phyloP scores from a whole-genome alignment of 2,888 invertebrate species.

The Drosophila emarginata region DNA sequence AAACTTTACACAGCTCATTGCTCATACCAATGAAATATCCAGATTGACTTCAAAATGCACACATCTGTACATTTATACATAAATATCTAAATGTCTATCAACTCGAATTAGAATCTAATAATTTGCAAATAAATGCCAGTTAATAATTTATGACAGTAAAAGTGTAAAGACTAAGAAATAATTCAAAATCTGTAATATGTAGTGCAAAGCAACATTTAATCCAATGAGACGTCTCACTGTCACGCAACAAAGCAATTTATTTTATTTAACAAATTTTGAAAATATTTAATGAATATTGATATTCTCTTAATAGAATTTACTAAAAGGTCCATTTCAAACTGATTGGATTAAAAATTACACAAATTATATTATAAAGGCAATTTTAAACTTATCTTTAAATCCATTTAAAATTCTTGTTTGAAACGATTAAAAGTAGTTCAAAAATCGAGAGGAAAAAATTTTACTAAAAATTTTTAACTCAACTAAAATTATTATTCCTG shows the following conservation, averaged over 20 bases:
- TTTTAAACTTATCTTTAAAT: no score
- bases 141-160: constrained; percentile 11
- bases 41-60: constrained; percentile 19
- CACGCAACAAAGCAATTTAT: background rate
- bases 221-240: background rate
- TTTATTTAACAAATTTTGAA: background rate
- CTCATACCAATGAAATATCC: constrained; percentile 53
- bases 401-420: no score
- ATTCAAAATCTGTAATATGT: background rate
- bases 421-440: no score
- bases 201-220: background rate
- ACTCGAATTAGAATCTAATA: background rate
- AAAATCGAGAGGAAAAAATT: no score
- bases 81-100: constrained; percentile 54
- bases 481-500: no score
- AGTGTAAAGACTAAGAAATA: background rate
- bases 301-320: background rate
- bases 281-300: background rate
- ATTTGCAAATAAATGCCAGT: constrained; percentile 10
- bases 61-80: background rate
- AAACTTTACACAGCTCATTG: constrained; percentile 73
- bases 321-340: background rate
- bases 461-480: no score
- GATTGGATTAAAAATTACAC: background rate
- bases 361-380: no score